Conservation (phyloP, 2,888 invertebrate genomes). For the Altica lythri region DNA sequence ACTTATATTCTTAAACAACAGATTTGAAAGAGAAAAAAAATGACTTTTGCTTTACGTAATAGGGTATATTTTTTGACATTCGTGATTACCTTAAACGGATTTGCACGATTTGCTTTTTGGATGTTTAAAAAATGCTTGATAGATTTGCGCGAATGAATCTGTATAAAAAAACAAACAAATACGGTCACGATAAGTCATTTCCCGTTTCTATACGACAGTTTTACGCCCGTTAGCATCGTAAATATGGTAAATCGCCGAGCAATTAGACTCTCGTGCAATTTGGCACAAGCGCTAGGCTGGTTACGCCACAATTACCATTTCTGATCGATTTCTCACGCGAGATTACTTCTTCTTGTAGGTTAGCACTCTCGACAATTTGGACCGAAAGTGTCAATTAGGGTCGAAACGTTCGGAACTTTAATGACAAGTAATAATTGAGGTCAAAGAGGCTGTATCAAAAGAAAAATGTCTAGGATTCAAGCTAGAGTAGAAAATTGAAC, state of each 20-base stretch:
- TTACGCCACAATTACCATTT: conserved; percentile 9
- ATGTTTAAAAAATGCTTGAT: no score
- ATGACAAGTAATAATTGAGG: neutral
- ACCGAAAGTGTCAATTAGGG: neutral
- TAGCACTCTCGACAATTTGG: neutral
- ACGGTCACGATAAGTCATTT: neutral
- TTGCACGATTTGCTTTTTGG: no score
- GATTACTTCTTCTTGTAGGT: conserved; percentile 3
- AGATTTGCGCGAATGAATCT: no score
- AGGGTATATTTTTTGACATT: no score
- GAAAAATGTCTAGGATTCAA: no score
- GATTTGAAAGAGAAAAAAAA: no score
- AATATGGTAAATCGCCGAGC: conserved; percentile 2
- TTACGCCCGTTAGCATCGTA: neutral
- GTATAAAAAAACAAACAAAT: no score
- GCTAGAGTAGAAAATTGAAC: no score
- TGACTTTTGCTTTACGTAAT: no score
- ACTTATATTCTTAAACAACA: no score
- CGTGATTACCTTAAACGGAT: no score
- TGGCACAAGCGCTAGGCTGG: neutral
- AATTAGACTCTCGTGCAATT: neutral
- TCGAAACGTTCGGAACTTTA: neutral
- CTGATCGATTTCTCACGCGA: conserved; percentile 10
- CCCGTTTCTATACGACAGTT: conserved; percentile 3
- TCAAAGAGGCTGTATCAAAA: no score